Percentiles rank a stretch among this genome's conserved stretches.
These are phyloP conservation scores for Pelobates fuscus DNA, from an alignment of 2,113 vertebrate genomes.

Conservation along the genomic window DNA sequence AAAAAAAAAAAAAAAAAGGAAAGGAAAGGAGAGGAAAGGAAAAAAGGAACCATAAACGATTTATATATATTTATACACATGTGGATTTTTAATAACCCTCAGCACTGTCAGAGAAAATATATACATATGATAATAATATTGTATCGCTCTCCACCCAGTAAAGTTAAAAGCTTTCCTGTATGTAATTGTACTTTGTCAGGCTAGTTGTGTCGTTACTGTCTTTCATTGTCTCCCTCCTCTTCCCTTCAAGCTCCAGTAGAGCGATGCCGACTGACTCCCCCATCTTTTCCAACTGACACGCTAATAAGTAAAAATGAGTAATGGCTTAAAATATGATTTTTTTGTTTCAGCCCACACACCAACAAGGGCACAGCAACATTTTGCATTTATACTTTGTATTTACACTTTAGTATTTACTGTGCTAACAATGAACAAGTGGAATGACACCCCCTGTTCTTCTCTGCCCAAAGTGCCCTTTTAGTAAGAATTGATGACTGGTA, in stretches of 20 bases:
- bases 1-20: no score
- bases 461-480: no score
- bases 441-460: not conserved
- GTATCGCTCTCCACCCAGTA: no score
- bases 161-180: no score
- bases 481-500: no score
- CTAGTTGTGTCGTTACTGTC: not conserved
- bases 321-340: constrained; percentile 43
- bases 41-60: no score
- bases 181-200: constrained; percentile 2
- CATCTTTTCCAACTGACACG: constrained; percentile 37
- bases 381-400: not conserved
- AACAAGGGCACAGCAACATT: constrained; percentile 30
- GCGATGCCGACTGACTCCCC: constrained; percentile 38
- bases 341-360: constrained; percentile 15
- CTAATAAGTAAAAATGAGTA: constrained; percentile 47
- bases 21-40: no score
- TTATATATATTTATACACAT: no score
- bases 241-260: constrained; percentile 46
- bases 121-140: no score
- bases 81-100: no score
- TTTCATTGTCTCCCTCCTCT: constrained; percentile 23
- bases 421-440: not conserved
- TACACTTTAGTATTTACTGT: constrained; percentile 2
- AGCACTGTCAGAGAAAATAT: no score